Conservation (phyloP, 2,888 invertebrate genomes). For the Gibbula magus region DNA sequence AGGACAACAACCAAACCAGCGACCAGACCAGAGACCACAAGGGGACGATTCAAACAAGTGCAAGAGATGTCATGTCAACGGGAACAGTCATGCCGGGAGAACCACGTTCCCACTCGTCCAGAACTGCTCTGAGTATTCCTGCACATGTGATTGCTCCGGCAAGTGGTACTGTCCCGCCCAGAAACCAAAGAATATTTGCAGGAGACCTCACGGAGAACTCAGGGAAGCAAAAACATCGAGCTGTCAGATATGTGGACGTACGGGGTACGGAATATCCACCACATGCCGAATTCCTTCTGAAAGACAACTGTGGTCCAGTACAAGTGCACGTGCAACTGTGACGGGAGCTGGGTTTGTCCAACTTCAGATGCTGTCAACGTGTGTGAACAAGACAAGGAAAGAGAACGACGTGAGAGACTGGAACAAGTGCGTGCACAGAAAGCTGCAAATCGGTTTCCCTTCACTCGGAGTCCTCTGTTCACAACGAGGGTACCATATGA, state of each 20-base stretch:
- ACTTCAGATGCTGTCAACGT: constrained; percentile 47
- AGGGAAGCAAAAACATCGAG: neutral
- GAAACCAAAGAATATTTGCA: constrained; percentile 36
- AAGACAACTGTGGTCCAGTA: constrained; percentile 58
- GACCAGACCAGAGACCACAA: constrained; percentile 30
- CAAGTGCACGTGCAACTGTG: constrained; percentile 56
- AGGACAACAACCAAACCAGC: constrained; percentile 15
- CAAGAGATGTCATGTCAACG: constrained; percentile 54
- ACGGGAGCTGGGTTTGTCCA: constrained; percentile 60
- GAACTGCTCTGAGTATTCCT: constrained; percentile 48
- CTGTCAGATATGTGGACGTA: constrained; percentile 36
- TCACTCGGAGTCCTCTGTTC: neutral
- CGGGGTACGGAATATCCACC: constrained; percentile 39
- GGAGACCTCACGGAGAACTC: constrained; percentile 24
- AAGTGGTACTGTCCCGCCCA: constrained; percentile 53
- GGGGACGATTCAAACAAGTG: constrained; percentile 40
- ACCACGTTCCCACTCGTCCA: constrained; percentile 41
- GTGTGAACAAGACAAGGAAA: constrained; percentile 28
- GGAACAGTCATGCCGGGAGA: constrained; percentile 44
- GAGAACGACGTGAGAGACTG: neutral
- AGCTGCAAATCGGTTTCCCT: neutral
- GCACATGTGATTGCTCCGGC: constrained; percentile 63
- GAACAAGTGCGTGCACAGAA: neutral
- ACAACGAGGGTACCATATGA: neutral
- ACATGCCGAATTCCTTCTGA: constrained; percentile 50